Evolutionary conservation across 2,113 vertebrate species (phyloP).

Genomic region (Pluvialis apricaria): DNA sequence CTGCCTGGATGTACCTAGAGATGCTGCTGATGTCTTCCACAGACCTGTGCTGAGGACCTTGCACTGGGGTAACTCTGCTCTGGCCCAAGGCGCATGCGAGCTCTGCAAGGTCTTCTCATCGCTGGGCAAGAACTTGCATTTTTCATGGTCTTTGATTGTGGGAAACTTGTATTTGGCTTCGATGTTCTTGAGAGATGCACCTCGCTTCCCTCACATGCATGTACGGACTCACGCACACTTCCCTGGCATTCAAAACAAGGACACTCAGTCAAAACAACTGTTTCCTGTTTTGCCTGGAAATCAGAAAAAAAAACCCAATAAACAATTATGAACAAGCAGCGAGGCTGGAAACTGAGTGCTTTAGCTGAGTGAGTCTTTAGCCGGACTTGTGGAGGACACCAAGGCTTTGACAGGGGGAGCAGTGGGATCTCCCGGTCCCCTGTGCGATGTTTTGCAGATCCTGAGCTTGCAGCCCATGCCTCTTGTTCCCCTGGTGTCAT

Average conservation of each 20-base stretch:
- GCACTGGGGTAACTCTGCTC: background rate
- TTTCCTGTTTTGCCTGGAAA: background rate
- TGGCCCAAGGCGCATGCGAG: fast-evolving
- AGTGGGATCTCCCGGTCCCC: background rate
- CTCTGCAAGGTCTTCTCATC: background rate
- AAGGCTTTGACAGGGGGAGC: background rate
- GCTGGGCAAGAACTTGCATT: background rate
- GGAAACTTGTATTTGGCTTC: background rate
- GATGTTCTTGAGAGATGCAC: background rate
- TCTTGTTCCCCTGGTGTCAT: background rate
- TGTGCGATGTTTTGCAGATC: background rate
- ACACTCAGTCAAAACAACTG: background rate
- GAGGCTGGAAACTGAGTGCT: background rate
- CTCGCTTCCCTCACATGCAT: background rate
- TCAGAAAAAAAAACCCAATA: background rate
- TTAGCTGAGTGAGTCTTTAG: background rate
- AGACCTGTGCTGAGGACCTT: background rate
- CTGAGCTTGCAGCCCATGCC: background rate
- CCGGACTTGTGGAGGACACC: background rate
- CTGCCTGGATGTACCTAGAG: background rate
- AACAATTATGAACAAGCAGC: background rate
- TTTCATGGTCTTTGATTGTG: background rate
- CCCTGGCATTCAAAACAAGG: background rate
- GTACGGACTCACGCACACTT: fast-evolving
- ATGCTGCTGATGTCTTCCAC: background rate